A percentile compares a stretch with the other conserved stretches of the same genome.
These are phyloP conservation scores for Toxotes chatareus DNA, from an alignment of 2,113 vertebrate species.

Conservation along the genomic window DNA sequence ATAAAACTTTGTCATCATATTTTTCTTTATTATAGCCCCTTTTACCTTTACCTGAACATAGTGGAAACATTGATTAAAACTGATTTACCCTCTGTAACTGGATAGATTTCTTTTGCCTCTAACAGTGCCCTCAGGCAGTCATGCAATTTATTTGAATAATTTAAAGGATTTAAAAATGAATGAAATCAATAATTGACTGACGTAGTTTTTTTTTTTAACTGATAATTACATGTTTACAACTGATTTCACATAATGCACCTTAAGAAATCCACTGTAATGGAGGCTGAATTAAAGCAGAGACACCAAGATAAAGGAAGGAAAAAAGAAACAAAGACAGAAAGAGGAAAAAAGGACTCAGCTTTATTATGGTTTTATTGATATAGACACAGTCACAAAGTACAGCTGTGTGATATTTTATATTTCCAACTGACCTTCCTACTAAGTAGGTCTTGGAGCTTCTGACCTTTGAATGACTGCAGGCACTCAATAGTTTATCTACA, in stretches of 20 bases:
- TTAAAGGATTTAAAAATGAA: not conserved
- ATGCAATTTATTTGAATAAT: not conserved
- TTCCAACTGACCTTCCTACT: constrained; percentile 22
- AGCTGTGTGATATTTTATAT: constrained; percentile 26
- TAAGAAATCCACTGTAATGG: not conserved
- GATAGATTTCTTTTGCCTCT: not conserved
- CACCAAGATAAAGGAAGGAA: too few species aligned
- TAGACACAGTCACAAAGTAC: not conserved
- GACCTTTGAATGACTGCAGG: constrained; percentile 60
- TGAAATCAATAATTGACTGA: not conserved
- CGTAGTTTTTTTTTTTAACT: not conserved
- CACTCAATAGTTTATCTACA: constrained; percentile 44
- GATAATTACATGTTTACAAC: not conserved
- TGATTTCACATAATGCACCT: not conserved
- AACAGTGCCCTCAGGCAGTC: not conserved
- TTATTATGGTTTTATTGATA: not conserved
- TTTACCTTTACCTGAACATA: not conserved
- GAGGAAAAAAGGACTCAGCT: not conserved
- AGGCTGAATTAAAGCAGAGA: not conserved
- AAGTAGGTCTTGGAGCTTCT: constrained; percentile 20
- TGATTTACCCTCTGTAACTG: not conserved
- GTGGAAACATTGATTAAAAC: not conserved
- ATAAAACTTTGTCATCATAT: not conserved
- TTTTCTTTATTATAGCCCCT: not conserved
- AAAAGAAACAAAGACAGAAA: not conserved